Evolutionary conservation across 2,797 vertebrate species (phyloP).

Genomic region (Enteromius radiatus): DNA sequence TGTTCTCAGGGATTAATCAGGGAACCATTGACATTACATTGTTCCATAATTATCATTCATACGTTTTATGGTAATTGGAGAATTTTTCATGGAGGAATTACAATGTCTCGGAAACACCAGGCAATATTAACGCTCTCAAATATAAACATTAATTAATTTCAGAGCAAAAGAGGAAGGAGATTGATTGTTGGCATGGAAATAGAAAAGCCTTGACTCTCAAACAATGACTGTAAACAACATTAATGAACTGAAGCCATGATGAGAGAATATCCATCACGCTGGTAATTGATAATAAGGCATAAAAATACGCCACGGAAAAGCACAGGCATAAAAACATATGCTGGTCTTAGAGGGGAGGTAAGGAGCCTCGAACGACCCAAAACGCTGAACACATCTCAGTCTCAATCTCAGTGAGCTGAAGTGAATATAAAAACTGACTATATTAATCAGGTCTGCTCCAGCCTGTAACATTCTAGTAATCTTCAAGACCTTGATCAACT

Average conservation of each 20-base stretch:
- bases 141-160: constrained; percentile 79
- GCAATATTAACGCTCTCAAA: constrained; percentile 73
- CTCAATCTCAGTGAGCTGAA: constrained; percentile 14
- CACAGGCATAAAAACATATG: constrained; percentile 30
- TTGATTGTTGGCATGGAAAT: constrained; percentile 66
- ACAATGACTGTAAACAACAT: constrained; percentile 62
- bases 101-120: constrained; percentile 71
- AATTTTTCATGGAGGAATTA: constrained; percentile 76
- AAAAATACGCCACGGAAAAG: constrained; percentile 42
- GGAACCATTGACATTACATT: constrained; percentile 81
- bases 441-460: background rate
- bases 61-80: constrained; percentile 79
- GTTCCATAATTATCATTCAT: constrained; percentile 82
- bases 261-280: constrained; percentile 60
- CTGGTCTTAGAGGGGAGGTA: constrained; percentile 9
- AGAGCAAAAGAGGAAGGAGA: constrained; percentile 66
- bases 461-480: background rate
- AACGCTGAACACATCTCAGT: background rate
- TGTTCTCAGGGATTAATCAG: constrained; percentile 80
- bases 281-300: constrained; percentile 47
- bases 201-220: constrained; percentile 58
- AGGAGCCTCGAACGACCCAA: constrained; percentile 3
- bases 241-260: constrained; percentile 63
- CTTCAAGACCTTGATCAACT: background rate
- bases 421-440: background rate